Evolutionary conservation across 2,888 invertebrate genomes (phyloP), one percentile per base, ranked within the genome.

Genomic region (Phymatocera aterrima): DNA sequence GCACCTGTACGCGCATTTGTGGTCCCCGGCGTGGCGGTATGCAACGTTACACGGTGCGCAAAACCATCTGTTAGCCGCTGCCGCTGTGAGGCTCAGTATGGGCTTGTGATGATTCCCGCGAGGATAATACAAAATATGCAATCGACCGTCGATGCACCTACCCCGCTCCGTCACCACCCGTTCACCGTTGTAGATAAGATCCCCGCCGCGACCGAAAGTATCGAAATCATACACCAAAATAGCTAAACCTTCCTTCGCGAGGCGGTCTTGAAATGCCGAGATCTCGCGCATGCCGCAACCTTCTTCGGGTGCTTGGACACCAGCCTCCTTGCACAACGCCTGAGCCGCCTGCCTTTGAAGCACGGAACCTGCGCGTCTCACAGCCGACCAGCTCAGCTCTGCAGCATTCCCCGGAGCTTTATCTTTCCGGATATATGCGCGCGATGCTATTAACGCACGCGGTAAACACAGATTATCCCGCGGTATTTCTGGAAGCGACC

Each of bases 51-150:
- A n/a, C 1, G 31, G 61, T 15, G 28, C 18, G 61, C 61, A 61
- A 80, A 86, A 87, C 61, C 82, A 82, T 0, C 83, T 83, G 80
- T n/a, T n/a, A n/a, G n/a, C 82, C 5, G 75, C 46, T 34, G 77
- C 68, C 2, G 70, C 80, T 0, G 77, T 12, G 5, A 61, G 5
- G 8, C 31, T 61, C 8, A 79, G 24, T 3, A 79, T 79, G 2
- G 79, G 64, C 34, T 79, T 70, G 37, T 40, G 77, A 31, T 79
- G 77, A 12, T 48, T 31, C 1, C 61, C 21, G 5, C 61, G 61
- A n/a, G n/a, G n/a, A n/a, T n/a, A n/a, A n/a, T n/a, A n/a, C n/a
- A 28, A 34, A n/a, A 46, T 15, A 46, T 46, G 12, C 3, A 46
- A 46, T 46, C 1, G 12, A 3, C n/a, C 46, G n/a, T 15, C n/a